Percentiles rank a stretch among this genome's conserved stretches.
These are phyloP conservation scores for Anser brachyrhynchus DNA, from an alignment of 2,113 vertebrate genomes.

Conservation along the genomic window DNA sequence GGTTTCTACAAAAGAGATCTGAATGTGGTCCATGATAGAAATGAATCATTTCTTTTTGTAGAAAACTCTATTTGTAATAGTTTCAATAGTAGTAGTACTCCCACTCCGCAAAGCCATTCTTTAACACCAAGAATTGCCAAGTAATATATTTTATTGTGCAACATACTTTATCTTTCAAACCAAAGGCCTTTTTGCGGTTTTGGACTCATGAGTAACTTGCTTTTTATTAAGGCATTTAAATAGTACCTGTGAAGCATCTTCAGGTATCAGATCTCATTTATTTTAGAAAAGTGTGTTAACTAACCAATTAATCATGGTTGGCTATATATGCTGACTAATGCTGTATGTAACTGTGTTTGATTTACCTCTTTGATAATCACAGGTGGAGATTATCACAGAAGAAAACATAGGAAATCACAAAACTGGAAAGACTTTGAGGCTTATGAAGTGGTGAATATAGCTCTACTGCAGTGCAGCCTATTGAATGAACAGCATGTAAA, in stretches of 20 bases:
- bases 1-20: background rate
- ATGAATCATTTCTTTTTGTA: background rate
- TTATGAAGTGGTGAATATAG: background rate
- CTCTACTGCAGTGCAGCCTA: background rate
- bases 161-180: background rate
- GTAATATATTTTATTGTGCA: background rate
- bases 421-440: background rate
- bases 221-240: slow-evolving; percentile 2
- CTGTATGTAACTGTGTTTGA: background rate
- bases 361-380: background rate
- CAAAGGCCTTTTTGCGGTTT: background rate
- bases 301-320: slow-evolving; percentile 9
- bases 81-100: background rate
- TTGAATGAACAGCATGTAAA: background rate
- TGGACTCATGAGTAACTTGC: background rate
- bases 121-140: background rate
- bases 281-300: background rate
- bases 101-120: background rate
- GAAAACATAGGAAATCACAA: background rate
- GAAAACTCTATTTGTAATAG: background rate
- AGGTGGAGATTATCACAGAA: background rate
- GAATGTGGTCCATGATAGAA: background rate
- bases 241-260: background rate
- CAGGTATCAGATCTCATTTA: background rate
- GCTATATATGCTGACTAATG: background rate